A percentile compares a stretch with the other conserved stretches of the same genome.
Conservation (phyloP, 1,140 invertebrate genomes). For the Hermetia illucens region DNA sequence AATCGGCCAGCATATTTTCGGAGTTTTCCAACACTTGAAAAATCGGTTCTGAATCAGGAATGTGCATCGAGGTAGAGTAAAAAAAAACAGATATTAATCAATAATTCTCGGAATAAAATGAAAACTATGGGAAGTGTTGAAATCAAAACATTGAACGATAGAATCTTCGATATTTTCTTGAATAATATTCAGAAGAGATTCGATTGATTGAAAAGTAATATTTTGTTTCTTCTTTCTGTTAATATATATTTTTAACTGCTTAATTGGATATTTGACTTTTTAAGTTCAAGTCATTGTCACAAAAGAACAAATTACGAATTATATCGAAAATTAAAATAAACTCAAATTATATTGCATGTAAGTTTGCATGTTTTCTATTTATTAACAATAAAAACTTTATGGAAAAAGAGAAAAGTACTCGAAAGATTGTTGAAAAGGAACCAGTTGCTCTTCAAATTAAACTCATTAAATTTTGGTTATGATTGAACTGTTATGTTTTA, state of each 20-base stretch:
- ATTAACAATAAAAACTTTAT: no score
- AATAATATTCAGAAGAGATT: background rate
- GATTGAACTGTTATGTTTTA: no score
- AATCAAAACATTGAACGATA: background rate
- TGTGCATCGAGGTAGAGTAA: conserved; percentile 42
- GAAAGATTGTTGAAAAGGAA: no score
- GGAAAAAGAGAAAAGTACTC: no score
- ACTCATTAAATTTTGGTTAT: no score
- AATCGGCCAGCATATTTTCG: conserved; percentile 54
- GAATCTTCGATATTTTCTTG: background rate
- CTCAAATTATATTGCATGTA: no score
- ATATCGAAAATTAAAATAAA: no score
- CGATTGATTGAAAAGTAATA: background rate
- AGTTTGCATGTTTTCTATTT: no score
- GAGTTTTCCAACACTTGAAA: conserved; percentile 70
- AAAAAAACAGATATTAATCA: background rate
- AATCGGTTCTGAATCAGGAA: conserved; percentile 60
- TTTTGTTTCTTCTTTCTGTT: background rate
- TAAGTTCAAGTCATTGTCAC: no score
- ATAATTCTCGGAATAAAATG: background rate
- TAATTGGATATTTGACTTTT: no score
- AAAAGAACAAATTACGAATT: no score
- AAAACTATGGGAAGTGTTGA: background rate
- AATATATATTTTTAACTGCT: background rate
- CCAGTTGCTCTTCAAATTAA: no score